A percentile compares a stretch with the other conserved stretches of the same genome.
Evolutionary conservation across 2,113 vertebrate genomes (phyloP).

Genomic region (Spea multiplicata): DNA sequence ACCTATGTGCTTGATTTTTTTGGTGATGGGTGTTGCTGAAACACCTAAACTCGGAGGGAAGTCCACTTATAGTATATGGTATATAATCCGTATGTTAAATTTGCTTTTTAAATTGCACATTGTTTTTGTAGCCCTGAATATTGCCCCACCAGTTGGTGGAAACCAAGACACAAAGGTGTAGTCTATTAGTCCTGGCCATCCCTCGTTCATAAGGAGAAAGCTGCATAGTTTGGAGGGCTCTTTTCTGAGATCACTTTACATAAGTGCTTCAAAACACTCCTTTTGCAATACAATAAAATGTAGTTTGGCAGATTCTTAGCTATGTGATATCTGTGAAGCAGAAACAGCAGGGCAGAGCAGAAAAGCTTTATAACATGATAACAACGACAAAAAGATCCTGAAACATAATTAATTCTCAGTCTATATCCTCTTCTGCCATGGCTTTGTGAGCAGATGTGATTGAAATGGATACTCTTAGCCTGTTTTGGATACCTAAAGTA

Average conservation of each 20-base stretch:
- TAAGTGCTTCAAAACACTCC: background rate
- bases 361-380: conserved; percentile 55
- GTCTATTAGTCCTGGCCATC: too few species aligned
- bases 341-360: conserved; percentile 45
- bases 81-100: too few species aligned
- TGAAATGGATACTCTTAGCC: conserved; percentile 81
- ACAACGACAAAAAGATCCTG: conserved; percentile 56
- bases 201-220: too few species aligned
- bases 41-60: too few species aligned
- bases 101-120: too few species aligned
- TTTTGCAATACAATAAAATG: background rate
- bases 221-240: too few species aligned
- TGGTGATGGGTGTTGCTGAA: too few species aligned
- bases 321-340: conserved; percentile 38
- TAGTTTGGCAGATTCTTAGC: background rate
- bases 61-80: too few species aligned
- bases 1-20: too few species aligned
- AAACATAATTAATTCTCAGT: conserved; percentile 63
- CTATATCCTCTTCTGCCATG: conserved; percentile 65
- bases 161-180: too few species aligned
- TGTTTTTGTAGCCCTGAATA: too few species aligned
- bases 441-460: conserved; percentile 81
- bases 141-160: too few species aligned
- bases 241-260: background rate
- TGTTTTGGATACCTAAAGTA: conserved; percentile 78